phyloP scores from a whole-genome alignment of 2,113 vertebrate genomes.

The Sorex araneus region DNA sequence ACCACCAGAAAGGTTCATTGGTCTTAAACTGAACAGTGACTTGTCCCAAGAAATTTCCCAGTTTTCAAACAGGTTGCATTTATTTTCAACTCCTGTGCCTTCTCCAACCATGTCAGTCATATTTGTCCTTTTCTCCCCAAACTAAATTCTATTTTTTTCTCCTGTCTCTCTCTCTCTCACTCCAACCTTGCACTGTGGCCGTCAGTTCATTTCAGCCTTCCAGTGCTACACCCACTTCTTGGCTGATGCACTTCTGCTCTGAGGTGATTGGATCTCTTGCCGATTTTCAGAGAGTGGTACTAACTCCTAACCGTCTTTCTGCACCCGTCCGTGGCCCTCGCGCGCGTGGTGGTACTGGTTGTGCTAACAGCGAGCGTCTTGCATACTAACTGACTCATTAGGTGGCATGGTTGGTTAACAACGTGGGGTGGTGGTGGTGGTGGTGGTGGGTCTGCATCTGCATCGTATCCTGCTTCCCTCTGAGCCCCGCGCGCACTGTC shows the following conservation, averaged over 20 bases:
- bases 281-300: constrained; percentile 82
- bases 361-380: constrained; percentile 86
- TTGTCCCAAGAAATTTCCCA: not conserved
- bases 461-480: not conserved
- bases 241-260: constrained; percentile 92
- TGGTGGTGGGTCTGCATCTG: not conserved
- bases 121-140: not conserved
- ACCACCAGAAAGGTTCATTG: constrained; percentile 73
- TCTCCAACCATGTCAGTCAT: not conserved
- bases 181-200: constrained; percentile 87
- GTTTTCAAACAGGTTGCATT: constrained; percentile 19
- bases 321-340: not conserved
- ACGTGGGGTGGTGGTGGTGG: no score
- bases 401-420: constrained; percentile 77
- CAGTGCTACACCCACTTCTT: constrained; percentile 92
- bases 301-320: constrained; percentile 83
- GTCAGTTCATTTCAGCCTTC: constrained; percentile 91
- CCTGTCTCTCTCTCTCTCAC: constrained; percentile 82
- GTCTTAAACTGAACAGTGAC: not conserved
- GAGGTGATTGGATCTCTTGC: constrained; percentile 93
- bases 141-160: constrained; percentile 73
- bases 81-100: not conserved
- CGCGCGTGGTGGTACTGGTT: not conserved
- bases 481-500: constrained; percentile 24
- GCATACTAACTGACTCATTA: constrained; percentile 80